A percentile compares a stretch with the other conserved stretches of the same genome.
These are phyloP conservation scores for Trichoplusia ni DNA, from an alignment of 1,140 invertebrate species.

Conservation along the genomic window DNA sequence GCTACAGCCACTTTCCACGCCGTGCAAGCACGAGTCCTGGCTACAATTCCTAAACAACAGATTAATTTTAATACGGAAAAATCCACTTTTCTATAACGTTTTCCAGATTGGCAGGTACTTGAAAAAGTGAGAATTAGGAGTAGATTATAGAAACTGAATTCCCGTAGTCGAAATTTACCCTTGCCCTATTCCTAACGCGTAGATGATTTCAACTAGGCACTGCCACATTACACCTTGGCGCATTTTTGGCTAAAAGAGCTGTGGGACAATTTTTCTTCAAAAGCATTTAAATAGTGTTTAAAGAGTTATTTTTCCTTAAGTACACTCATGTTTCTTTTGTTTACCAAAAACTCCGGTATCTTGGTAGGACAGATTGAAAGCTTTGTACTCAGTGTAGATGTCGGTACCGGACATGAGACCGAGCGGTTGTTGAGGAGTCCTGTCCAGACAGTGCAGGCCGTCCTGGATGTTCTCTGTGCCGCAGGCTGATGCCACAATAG, in stretches of 20 bases:
- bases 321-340: too few relatives aligned
- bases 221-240: too few relatives aligned
- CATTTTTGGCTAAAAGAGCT: too few relatives aligned
- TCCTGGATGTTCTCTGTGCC: conserved; percentile 44
- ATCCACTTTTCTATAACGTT: background rate
- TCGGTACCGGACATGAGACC: conserved; percentile 46
- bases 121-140: too few relatives aligned
- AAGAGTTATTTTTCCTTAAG: too few relatives aligned
- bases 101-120: too few relatives aligned
- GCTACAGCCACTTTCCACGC: conserved; percentile 41
- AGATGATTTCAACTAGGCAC: too few relatives aligned
- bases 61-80: background rate
- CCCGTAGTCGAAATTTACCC: too few relatives aligned
- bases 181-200: too few relatives aligned
- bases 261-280: too few relatives aligned
- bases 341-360: conserved; percentile 65
- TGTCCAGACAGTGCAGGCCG: conserved; percentile 50
- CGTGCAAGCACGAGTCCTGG: conserved; percentile 42
- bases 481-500: conserved; percentile 56
- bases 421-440: conserved; percentile 51
- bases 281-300: too few relatives aligned
- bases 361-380: conserved; percentile 62
- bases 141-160: too few relatives aligned
- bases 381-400: conserved; percentile 48
- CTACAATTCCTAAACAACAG: conserved; percentile 47